Conservation (phyloP, 2,797 vertebrate genomes). For the Salmo trutta region DNA sequence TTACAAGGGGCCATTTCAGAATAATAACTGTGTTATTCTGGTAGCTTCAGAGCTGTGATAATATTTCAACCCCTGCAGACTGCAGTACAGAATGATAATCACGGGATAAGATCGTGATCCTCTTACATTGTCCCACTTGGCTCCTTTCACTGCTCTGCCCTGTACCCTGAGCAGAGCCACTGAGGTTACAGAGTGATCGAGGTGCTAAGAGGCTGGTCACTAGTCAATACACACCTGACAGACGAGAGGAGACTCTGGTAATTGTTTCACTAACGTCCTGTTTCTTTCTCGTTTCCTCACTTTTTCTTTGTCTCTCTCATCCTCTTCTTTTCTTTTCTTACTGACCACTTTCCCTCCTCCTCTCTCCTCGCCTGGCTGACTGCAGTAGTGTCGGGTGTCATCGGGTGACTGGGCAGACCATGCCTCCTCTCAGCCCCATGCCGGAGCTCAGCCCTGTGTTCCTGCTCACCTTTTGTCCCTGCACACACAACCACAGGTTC, state of each 20-base stretch:
- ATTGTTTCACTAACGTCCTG: not conserved
- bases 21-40: too few species aligned
- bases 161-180: not conserved
- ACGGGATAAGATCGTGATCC: too few species aligned
- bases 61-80: too few species aligned
- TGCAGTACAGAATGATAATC: too few species aligned
- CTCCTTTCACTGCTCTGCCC: too few species aligned
- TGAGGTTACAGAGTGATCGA: not conserved
- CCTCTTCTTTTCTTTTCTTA: not conserved
- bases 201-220: not conserved
- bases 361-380: not conserved
- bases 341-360: not conserved
- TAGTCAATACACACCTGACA: not conserved
- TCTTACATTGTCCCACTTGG: too few species aligned
- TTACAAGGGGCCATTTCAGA: too few species aligned
- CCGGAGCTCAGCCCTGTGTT: not conserved
- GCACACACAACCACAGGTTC: not conserved
- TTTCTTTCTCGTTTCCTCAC: not conserved
- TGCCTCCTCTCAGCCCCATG: not conserved
- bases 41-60: too few species aligned
- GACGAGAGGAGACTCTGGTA: not conserved
- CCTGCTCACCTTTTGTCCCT: conserved; percentile 48
- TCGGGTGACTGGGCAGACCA: not conserved
- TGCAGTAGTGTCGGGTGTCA: conserved; percentile 10
- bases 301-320: not conserved